Percentiles rank a stretch among this genome's conserved stretches.
These are phyloP conservation scores for Tigriopus californicus DNA, from an alignment of 2,888 invertebrate species.

Conservation along the genomic window DNA sequence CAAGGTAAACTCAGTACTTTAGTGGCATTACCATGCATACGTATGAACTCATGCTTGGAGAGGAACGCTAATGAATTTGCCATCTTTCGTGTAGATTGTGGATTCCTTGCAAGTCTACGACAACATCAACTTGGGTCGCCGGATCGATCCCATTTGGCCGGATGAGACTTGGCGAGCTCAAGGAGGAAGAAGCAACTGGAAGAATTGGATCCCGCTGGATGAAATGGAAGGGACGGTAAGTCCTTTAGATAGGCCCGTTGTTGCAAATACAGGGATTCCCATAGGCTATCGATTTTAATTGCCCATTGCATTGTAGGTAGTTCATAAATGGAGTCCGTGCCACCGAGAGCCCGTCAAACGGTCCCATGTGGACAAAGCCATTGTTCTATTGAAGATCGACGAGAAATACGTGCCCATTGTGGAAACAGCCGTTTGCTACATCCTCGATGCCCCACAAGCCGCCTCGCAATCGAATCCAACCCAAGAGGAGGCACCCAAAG, in stretches of 20 bases:
- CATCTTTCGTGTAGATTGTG: constrained; percentile 31
- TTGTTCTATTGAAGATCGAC: constrained; percentile 75
- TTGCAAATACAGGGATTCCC: not conserved
- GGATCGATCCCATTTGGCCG: constrained; percentile 92
- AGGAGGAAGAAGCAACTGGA: constrained; percentile 76
- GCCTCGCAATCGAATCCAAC: too few relatives aligned
- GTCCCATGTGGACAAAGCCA: constrained; percentile 78
- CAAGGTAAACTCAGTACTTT: too few relatives aligned
- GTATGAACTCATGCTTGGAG: too few relatives aligned
- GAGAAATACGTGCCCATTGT: constrained; percentile 84
- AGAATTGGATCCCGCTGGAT: constrained; percentile 65
- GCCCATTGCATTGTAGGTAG: constrained; percentile 38
- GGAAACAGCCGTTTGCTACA: constrained; percentile 49
- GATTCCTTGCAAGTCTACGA: constrained; percentile 61
- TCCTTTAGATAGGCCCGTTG: not conserved
- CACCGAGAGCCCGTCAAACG: constrained; percentile 68
- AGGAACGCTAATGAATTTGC: too few relatives aligned
- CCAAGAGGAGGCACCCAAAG: too few relatives aligned
- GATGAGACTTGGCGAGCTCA: constrained; percentile 64
- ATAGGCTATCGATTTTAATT: not conserved
- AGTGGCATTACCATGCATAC: too few relatives aligned
- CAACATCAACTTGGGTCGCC: constrained; percentile 67
- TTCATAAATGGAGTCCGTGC: constrained; percentile 84
- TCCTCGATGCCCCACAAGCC: too few relatives aligned
- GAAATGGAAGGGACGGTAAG: constrained; percentile 74